These are phyloP conservation scores for Augiades crinisus DNA, from an alignment of 2,888 invertebrate genomes.

Conservation along the genomic window DNA sequence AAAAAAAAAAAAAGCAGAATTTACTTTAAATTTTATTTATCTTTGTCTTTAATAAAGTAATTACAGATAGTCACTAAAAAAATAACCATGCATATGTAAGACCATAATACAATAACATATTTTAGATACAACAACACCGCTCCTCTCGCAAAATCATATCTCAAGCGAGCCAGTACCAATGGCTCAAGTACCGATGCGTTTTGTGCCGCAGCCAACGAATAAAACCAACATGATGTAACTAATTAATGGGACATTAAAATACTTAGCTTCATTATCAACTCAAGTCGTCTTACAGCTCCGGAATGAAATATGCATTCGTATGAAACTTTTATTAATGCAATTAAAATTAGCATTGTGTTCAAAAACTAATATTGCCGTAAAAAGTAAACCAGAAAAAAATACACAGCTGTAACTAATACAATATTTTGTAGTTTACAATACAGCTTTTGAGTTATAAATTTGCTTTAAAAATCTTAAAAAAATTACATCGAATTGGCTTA, in stretches of 20 bases:
- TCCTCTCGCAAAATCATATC: conserved; percentile 32
- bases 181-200: conserved; percentile 38
- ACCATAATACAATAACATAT: conserved; percentile 78
- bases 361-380: too few species aligned
- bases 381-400: too few species aligned
- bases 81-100: conserved; percentile 80
- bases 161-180: conserved; percentile 32
- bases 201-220: conserved; percentile 2
- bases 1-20: conserved; percentile 52
- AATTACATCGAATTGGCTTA: background rate
- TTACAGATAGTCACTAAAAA: conserved; percentile 81
- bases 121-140: conserved; percentile 71
- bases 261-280: too few species aligned
- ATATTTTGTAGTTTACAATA: too few species aligned
- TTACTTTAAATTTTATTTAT: conserved; percentile 78
- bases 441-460: too few species aligned
- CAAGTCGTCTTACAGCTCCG: too few species aligned
- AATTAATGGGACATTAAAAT: background rate
- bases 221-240: too few species aligned
- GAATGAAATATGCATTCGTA: too few species aligned
- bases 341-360: too few species aligned
- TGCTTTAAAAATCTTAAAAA: background rate
- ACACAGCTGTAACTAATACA: too few species aligned
- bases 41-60: conserved; percentile 82
- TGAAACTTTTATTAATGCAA: too few species aligned